phyloP scores from a whole-genome alignment of 2,797 vertebrate species.

The Pogonophryne albipinna region DNA sequence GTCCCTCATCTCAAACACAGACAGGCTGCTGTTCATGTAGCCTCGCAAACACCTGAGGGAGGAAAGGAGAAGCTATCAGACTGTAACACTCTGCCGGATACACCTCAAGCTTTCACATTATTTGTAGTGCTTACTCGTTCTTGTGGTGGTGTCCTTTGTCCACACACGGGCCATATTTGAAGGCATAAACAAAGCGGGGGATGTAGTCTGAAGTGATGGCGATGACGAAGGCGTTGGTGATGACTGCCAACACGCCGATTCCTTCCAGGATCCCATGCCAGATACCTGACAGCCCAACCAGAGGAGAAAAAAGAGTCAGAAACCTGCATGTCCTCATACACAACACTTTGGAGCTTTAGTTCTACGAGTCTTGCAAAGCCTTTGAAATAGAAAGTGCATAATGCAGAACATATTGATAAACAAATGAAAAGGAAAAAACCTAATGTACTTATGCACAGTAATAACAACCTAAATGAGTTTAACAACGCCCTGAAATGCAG shows the following conservation, averaged over 20 bases:
- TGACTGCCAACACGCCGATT: constrained; percentile 97
- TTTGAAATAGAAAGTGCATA: neutral
- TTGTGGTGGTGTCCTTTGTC: constrained; percentile 90
- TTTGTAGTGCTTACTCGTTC: constrained; percentile 76
- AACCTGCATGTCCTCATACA: neutral
- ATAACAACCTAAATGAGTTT: constrained; percentile 8
- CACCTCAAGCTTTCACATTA: neutral
- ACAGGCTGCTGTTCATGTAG: constrained; percentile 97
- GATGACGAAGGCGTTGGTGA: constrained; percentile 99
- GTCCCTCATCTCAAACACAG: constrained; percentile 93
- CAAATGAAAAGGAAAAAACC: neutral
- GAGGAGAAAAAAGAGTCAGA: constrained; percentile 4
- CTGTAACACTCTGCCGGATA: neutral
- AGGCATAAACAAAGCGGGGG: constrained; percentile 97
- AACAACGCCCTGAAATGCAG: neutral
- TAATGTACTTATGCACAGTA: constrained; percentile 1
- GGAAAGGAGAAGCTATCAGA: constrained; percentile 25
- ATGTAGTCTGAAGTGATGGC: constrained; percentile 99
- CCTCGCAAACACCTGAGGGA: constrained; percentile 91
- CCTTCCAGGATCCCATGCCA: constrained; percentile 99
- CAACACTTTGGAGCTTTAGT: neutral
- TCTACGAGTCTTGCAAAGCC: neutral
- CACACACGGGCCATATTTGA: constrained; percentile 96
- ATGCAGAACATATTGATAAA: neutral
- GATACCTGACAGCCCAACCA: constrained; percentile 87